Base-by-base conservation (phyloP, 2,888 invertebrate species). In the Drosophila kuntzei region DNA sequence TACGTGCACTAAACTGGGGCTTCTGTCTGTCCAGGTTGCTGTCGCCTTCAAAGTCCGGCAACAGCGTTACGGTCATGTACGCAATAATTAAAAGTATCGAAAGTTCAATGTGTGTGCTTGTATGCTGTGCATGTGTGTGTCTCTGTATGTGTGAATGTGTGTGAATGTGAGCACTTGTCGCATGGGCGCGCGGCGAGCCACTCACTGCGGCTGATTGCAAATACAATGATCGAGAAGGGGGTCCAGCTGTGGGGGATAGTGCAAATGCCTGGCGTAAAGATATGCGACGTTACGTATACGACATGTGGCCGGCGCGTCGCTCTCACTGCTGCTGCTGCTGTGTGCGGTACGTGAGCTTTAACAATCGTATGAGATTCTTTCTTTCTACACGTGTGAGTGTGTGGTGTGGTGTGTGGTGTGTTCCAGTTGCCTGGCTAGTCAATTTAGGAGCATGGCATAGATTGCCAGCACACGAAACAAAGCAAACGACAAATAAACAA, bases 21-120 rank as follows among this genome's bases (percentile, higher is more conserved):
- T 70, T 16, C 39, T 44, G 55, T 11, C 41, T 32, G 59, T 59
- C 50, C 65, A 46, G 54, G 47, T 51, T 68, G 61, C 60, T 75
- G 64, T 66, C 65, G 71, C 67, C 78, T 79, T 71, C 53, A 76
- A 84, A 80, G 87, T 83, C 87, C 87, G 54, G 79, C 72, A 71
- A 74, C 73, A 79, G 76, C 79, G 85, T 85, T 82, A 82, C 86
- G 86, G 80, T 76, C 80, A 86, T 89, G 83, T 89, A 83, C 80
- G 89, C 81, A 89, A 89, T 87, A 89, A 87, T 87, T 87, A 89
- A 89, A 87, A 87, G 87, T 89, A 88, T 87, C 80, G 80, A 87
- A 78, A 87, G 69, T 88, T 75, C 63, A 50, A 55, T 49, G 47
- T 57, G 54, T 41, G 32, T 41, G 64, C 59, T 39, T 36, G 36